A percentile compares a stretch with the other conserved stretches of the same genome.
phyloP scores from a whole-genome alignment of 2,113 vertebrate genomes.

The Polypterus bichir region DNA sequence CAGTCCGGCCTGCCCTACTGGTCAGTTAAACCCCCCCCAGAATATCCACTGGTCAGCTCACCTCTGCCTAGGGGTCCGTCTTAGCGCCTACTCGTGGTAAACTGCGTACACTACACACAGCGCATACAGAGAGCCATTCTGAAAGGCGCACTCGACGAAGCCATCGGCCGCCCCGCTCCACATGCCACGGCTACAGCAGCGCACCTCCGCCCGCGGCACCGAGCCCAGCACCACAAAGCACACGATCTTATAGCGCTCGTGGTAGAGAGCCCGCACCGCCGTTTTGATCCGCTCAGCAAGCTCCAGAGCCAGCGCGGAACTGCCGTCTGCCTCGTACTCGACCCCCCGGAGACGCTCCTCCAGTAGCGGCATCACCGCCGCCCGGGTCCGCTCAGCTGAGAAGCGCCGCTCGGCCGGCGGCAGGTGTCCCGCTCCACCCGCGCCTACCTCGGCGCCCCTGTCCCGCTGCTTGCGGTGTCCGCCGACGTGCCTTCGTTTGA shows the following conservation, averaged over 20 bases:
- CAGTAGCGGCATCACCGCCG: conserved; percentile 20
- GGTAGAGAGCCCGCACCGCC: conserved; percentile 19
- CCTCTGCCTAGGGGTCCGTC: too few relatives aligned
- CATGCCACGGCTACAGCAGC: conserved; percentile 26
- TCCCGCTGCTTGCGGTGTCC: too few relatives aligned
- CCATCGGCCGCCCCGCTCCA: conserved; percentile 28
- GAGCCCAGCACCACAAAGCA: conserved; percentile 26
- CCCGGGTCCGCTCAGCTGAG: conserved; percentile 14
- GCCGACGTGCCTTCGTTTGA: too few relatives aligned
- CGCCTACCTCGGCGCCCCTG: too few relatives aligned
- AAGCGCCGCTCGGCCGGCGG: conserved; percentile 18
- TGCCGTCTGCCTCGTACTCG: conserved; percentile 16
- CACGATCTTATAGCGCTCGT: conserved; percentile 29
- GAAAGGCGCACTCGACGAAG: conserved; percentile 27
- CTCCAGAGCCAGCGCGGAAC: conserved; percentile 14
- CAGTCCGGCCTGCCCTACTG: too few relatives aligned
- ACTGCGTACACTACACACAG: conserved; percentile 31
- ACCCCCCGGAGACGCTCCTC: conserved; percentile 16
- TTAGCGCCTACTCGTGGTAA: conserved; percentile 23
- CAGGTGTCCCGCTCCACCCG: conserved; percentile 2
- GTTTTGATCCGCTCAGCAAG: conserved; percentile 25
- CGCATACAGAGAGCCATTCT: conserved; percentile 27
- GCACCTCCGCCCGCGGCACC: conserved; percentile 16
- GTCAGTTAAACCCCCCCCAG: too few relatives aligned
- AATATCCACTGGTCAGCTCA: too few relatives aligned